Conservation (phyloP, 2,888 invertebrate species). For the Chironomus tentans region DNA sequence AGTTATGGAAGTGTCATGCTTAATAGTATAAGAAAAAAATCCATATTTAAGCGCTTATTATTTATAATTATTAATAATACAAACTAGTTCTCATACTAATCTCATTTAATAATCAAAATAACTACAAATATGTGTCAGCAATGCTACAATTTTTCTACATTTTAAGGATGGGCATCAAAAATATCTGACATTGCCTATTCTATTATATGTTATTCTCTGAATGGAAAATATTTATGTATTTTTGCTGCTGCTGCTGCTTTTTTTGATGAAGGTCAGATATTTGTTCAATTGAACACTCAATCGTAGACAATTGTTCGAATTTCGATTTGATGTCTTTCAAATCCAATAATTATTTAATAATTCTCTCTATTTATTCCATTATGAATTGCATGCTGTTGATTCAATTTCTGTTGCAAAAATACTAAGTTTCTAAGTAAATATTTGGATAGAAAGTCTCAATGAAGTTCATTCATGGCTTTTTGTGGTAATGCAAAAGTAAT, state of each 20-base stretch:
- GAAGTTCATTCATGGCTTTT: background rate
- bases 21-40: background rate
- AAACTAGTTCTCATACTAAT: background rate
- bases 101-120: background rate
- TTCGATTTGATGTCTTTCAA: too few relatives aligned
- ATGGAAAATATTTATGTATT: too few relatives aligned
- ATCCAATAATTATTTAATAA: too few relatives aligned
- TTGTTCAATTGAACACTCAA: too few relatives aligned
- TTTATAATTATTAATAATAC: background rate
- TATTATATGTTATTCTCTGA: too few relatives aligned
- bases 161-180: conserved; percentile 14
- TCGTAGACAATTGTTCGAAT: too few relatives aligned
- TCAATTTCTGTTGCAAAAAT: too few relatives aligned
- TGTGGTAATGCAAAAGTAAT: too few relatives aligned
- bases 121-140: background rate
- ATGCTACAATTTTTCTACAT: too few relatives aligned
- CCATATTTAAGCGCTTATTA: too few relatives aligned
- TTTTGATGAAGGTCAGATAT: background rate
- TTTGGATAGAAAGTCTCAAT: conserved; percentile 17
- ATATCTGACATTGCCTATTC: background rate
- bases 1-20: background rate
- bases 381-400: too few relatives aligned
- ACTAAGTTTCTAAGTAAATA: background rate
- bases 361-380: too few relatives aligned
- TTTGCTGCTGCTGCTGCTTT: background rate